A percentile compares a stretch with the other conserved stretches of the same genome.
Evolutionary conservation across 2,888 invertebrate species (phyloP).

Genomic region (Blastobasis adustella): DNA sequence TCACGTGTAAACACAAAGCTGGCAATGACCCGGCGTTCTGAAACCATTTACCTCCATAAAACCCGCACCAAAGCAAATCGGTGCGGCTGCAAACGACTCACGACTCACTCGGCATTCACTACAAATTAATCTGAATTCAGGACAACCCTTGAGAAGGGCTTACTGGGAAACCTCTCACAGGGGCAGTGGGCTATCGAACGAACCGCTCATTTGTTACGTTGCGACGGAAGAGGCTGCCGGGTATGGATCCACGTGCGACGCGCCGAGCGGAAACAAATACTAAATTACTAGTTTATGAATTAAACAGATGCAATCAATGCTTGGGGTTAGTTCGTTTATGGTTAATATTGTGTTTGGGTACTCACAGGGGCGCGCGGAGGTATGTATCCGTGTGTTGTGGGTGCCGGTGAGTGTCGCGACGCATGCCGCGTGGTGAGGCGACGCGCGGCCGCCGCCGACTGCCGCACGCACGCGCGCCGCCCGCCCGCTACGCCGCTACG

Average conservation of each 20-base stretch:
- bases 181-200: conserved; percentile 74
- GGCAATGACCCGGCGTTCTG: background rate
- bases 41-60: conserved; percentile 11
- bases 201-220: conserved; percentile 61
- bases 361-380: conserved; percentile 71
- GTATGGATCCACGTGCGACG: conserved; percentile 59
- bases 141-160: conserved; percentile 57
- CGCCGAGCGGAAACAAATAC: conserved; percentile 27
- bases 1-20: background rate
- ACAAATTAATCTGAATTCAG: conserved; percentile 42
- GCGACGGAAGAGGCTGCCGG: conserved; percentile 45
- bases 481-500: conserved; percentile 22
- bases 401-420: conserved; percentile 31
- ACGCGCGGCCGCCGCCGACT: conserved; percentile 61
- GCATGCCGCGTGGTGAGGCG: conserved; percentile 59
- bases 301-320: no score
- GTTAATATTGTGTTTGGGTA: conserved; percentile 18
- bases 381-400: conserved; percentile 33
- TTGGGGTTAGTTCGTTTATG: background rate
- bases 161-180: conserved; percentile 61
- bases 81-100: conserved; percentile 10
- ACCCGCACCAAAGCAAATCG: conserved; percentile 10
- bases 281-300: conserved; percentile 24
- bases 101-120: conserved; percentile 24
- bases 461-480: conserved; percentile 58